Conservation (phyloP, 2,888 invertebrate species). For the Spialia ferax region DNA sequence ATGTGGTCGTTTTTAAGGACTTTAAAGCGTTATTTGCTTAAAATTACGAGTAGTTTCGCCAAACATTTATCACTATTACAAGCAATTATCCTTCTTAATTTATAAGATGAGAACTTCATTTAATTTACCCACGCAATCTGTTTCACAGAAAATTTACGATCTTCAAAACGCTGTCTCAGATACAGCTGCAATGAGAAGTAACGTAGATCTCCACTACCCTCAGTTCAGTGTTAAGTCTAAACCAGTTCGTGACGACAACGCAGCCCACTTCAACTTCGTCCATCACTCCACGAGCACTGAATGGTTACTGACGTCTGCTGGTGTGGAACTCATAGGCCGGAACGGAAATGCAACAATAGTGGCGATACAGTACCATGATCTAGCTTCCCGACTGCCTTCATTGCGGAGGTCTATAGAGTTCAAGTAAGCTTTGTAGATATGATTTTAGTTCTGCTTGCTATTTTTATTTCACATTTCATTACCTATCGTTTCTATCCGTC, state of each 20-base stretch:
- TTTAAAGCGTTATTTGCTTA: no score
- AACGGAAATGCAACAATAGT: constrained; percentile 72
- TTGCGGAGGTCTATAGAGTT: constrained; percentile 87
- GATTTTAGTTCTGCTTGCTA: not conserved
- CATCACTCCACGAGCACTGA: constrained; percentile 59
- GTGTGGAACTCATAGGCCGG: constrained; percentile 67
- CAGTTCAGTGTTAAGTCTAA: constrained; percentile 70
- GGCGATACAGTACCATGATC: constrained; percentile 88
- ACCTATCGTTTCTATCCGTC: no score
- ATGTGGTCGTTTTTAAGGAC: not conserved
- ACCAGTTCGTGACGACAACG: constrained; percentile 63
- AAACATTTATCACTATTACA: no score
- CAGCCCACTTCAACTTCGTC: constrained; percentile 68
- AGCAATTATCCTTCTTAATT: not conserved
- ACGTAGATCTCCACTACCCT: constrained; percentile 60
- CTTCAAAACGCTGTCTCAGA: constrained; percentile 73
- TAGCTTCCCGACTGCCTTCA: constrained; percentile 88
- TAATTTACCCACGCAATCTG: not conserved
- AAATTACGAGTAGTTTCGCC: no score
- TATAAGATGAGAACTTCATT: not conserved
- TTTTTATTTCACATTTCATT: constrained; percentile 4
- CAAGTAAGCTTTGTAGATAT: constrained; percentile 79
- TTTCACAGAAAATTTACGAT: constrained; percentile 73
- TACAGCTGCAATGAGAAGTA: constrained; percentile 69
- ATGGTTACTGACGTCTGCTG: constrained; percentile 70